Evolutionary conservation across 2,113 vertebrate species (phyloP), one percentile per base, ranked within the genome.

Genomic region (Microtus oregoni): DNA sequence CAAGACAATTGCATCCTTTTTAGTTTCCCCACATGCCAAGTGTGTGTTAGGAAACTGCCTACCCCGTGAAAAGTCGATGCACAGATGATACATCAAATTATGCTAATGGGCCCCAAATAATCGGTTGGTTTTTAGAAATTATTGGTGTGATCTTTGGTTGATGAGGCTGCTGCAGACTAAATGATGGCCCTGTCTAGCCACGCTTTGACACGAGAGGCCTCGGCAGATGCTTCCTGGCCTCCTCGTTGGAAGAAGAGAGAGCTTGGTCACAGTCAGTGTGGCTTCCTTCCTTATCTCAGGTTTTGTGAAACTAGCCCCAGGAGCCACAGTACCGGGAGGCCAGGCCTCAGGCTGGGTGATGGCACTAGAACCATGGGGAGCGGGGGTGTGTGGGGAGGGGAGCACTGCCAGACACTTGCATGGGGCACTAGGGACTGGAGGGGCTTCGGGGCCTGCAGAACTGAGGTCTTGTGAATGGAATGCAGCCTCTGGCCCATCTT

Each of bases 91-190:
- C 90, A 96, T 83, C 89, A 76, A 35, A 94, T 96, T 91, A 96
- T 92, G 85, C 95, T 90, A 91, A 75, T 79, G 73, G 47, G 52
- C n/a, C 68, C 61, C 68, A 88, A 94, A 90, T 85, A 88, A 93
- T 28, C 14, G 50, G 91, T 55, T 95, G 77, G 78, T n/a, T 97
- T 96, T 96, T 86, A 97, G 97, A 95, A 93, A 97, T 95, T 73
- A 86, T 87, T 86, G 67, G 77, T 95, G 94, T 89, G 82, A 72
- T 95, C 93, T 89, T 86, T 61, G 5, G 65, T 75, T 89, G 82
- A 72, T 68, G 75, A 95, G 94, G 28, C 82, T 89, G 67, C 91
- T n/a, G 73, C 26, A 15, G 9, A 35, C 85, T 93, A 67, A 97
- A 93, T 73, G 90, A 96, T 24, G 76, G 78, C 55, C 44, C 67